Conservation (phyloP, 1,140 invertebrate genomes). For the Drosophila grimshawi region DNA sequence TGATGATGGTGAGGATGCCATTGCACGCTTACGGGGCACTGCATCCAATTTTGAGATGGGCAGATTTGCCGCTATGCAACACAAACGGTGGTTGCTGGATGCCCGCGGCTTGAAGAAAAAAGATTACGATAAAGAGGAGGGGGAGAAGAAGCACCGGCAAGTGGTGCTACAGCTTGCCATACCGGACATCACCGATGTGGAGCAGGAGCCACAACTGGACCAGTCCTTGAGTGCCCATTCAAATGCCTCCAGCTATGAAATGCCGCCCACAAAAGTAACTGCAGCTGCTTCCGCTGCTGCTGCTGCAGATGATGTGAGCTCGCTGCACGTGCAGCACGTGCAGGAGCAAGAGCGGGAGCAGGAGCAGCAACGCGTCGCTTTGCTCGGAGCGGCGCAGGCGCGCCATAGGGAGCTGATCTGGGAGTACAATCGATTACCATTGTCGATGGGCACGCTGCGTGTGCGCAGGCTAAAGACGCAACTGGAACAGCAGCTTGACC, state of each 20-base stretch:
- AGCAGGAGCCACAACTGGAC: slow-evolving; percentile 25
- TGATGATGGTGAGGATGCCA: not conserved
- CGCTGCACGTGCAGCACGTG: not conserved
- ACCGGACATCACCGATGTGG: slow-evolving; percentile 60
- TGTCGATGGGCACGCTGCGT: slow-evolving; percentile 61
- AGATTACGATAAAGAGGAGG: too few species aligned
- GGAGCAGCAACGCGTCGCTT: slow-evolving; percentile 22
- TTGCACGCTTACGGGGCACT: slow-evolving; percentile 37
- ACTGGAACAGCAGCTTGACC: slow-evolving; percentile 58
- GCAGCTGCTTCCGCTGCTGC: not conserved
- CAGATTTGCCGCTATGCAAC: slow-evolving; percentile 37
- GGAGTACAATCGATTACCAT: slow-evolving; percentile 62
- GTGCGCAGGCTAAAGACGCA: slow-evolving; percentile 60
- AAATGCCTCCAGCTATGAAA: slow-evolving; percentile 15
- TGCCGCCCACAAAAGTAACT: not conserved
- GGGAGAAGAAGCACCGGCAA: not conserved
- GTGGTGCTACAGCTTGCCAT: slow-evolving; percentile 51
- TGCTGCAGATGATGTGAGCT: not conserved
- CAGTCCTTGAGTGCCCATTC: slow-evolving; percentile 10
- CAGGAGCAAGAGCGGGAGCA: not conserved
- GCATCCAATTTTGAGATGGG: slow-evolving; percentile 65
- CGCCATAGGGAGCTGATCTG: slow-evolving; percentile 45
- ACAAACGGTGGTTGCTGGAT: slow-evolving; percentile 23
- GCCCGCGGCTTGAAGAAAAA: slow-evolving; percentile 5
- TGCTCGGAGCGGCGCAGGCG: slow-evolving; percentile 33